A percentile compares a stretch with the other conserved stretches of the same genome.
Conservation (phyloP, 2,113 vertebrate species). For the Papio anubis region DNA sequence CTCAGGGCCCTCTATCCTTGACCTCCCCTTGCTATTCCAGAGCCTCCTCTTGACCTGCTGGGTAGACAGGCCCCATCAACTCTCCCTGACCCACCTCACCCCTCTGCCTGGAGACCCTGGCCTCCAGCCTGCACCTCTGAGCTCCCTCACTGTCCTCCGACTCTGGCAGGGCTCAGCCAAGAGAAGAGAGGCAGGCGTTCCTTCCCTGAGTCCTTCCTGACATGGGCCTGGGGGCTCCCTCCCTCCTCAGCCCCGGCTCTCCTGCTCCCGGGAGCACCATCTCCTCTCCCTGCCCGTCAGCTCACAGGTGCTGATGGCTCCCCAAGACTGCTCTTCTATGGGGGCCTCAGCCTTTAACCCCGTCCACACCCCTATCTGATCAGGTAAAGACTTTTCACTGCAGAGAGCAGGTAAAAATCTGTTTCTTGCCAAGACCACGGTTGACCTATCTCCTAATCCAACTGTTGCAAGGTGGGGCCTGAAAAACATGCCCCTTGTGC, state of each 20-base stretch:
- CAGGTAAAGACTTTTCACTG: accelerated
- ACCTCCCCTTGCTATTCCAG: no score
- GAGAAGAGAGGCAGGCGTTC: accelerated
- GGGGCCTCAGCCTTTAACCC: background rate
- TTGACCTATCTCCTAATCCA: accelerated
- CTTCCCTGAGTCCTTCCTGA: background rate
- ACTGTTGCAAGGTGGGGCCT: accelerated
- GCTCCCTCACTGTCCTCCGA: background rate
- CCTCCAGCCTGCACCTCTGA: accelerated
- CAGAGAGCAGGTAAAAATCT: accelerated
- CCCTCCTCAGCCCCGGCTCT: accelerated
- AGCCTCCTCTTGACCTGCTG: background rate
- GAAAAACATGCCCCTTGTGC: accelerated
- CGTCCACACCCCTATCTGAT: no score
- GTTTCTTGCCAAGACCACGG: background rate
- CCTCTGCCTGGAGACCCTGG: background rate
- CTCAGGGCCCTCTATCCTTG: no score
- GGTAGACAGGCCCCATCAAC: background rate
- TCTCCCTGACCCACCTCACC: background rate
- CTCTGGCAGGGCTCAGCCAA: background rate
- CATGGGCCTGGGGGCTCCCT: accelerated
- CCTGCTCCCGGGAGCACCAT: accelerated
- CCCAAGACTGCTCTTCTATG: no score
- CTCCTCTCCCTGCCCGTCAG: accelerated
- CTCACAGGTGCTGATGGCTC: background rate